These are phyloP conservation scores for Neomicropteryx cornuta DNA, from an alignment of 1,140 invertebrate species.

Conservation along the genomic window DNA sequence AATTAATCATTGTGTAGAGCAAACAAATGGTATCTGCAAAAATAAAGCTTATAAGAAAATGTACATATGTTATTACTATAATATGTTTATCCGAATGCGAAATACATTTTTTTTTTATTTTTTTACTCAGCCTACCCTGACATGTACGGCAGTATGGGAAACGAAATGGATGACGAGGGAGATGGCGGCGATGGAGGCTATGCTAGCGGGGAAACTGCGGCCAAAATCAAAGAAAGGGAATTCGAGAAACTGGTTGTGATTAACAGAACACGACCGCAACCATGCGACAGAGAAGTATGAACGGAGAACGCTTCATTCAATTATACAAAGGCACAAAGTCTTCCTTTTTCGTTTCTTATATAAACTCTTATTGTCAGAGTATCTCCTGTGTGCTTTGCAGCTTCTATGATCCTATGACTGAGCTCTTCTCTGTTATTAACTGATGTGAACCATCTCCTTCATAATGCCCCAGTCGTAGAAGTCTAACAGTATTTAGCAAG, in stretches of 20 bases:
- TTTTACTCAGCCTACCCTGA: constrained; percentile 27
- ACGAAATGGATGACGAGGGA: constrained; percentile 23
- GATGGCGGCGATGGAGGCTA: too few relatives aligned
- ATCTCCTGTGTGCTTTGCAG: too few relatives aligned
- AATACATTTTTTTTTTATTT: constrained; percentile 8
- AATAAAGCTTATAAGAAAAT: too few relatives aligned
- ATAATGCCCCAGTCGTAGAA: too few relatives aligned
- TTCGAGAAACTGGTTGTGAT: constrained; percentile 51
- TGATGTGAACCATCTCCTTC: too few relatives aligned
- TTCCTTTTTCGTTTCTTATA: not conserved
- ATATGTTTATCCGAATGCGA: constrained; percentile 23
- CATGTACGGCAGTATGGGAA: constrained; percentile 37
- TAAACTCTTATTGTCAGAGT: constrained; percentile 7
- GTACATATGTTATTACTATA: too few relatives aligned
- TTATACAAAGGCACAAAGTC: not conserved
- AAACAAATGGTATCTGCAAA: too few relatives aligned
- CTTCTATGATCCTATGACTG: too few relatives aligned
- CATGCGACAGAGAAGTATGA: constrained; percentile 62
- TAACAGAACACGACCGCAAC: constrained; percentile 63
- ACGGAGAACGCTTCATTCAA: not conserved
- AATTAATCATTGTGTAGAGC: too few relatives aligned
- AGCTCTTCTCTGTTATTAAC: too few relatives aligned
- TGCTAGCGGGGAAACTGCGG: constrained; percentile 31
- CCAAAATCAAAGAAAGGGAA: constrained; percentile 38
- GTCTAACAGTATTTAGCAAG: too few relatives aligned